Evolutionary conservation across 1,140 invertebrate genomes (phyloP), one percentile per base, ranked within the genome.

Genomic region (Drosophila ambigua): DNA sequence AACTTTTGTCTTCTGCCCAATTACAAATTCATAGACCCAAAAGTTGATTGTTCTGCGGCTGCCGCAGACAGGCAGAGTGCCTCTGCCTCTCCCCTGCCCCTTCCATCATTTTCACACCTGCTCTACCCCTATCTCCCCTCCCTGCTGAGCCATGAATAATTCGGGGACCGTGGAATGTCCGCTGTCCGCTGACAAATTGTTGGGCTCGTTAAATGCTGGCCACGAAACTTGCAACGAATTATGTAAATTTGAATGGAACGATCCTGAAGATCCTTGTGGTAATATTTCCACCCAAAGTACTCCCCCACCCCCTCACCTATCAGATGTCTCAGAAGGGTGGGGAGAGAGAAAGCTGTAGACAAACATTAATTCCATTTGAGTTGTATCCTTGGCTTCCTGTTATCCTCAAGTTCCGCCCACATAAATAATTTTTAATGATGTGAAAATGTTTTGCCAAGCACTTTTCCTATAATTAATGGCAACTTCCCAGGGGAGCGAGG

Each of bases 391-490:
- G 72, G 43, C 54, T 69, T 46, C 68, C 53, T 53, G 61, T 52
- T 72, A 72, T 77, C 74, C 72, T 23, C 11, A 39, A 41, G 45
- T 60, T 26, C 53, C 53, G 60, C 68, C 54, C 45, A 77, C 77
- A 73, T 79, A 78, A 79, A 79, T 79, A 73, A 79, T 79, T 72
- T 68, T 78, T 79, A 79, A 79, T 78, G 68, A 78, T 73, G 77
- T 78, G 76, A 60, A 79, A 67, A 78, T 68, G 76, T 54, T 52
- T 73, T 66, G 55, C 13, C 49, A 69, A 50, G 53, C 73, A 72
- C 64, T 69, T 76, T 62, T 39, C 41, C 64, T 44, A 62, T 75
- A 76, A 68, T 76, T 76, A 75, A 76, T 76, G 72, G 73, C 53
- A 55, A 31, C 61, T 57, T 73, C 20, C 48, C 16, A 8, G 31